Base-by-base conservation (phyloP, 2,113 vertebrate genomes). In the Lethenteron camtschaticum region DNA sequence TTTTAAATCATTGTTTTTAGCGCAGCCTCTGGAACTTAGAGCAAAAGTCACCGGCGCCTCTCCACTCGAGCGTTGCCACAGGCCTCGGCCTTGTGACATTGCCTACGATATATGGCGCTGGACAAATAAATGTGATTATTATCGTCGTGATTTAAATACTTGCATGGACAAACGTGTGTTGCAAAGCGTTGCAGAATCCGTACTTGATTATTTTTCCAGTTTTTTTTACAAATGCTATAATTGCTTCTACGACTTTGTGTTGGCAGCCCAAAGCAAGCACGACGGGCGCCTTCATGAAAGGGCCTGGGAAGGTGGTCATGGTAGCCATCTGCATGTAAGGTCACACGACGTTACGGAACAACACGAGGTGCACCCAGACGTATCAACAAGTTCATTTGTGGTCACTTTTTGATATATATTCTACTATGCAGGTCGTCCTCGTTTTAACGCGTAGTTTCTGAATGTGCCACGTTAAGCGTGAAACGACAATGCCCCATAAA, bases 271-370 rank as follows among this genome's bases (percentile, higher is more conserved):
- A 89, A 72, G 86, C 91, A 74, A 83, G 85, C 70, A 78, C 80
- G 18, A 78, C 86, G 76, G 68, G 82, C 10, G 79, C 85, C 58
- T 95, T 97, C 80, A 79, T 89, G 59, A 87, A 92, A 76, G 94
- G 94, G 66, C 88, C 94, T 55, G 92, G 91, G 73, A 96, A 96
- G 76, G 94, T 99, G 76, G 94, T 99, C 69, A 92, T 89, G 85
- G 90, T 99, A 57, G 94, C 94, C 68, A 95, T 99, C 78, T 99
- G 90, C 82, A 96, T 99, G 94, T 99, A 85, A 89, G 94, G 85
- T 76, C 72, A 41, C 41, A 41, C 6, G 41, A 41, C 6, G 41
- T 41, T 41, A 41, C 41, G 5, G 41, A 41, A 41, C 41, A 41
- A 41, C 41, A 41, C 41, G 41, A 41, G 41, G 41, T 41, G 41